phyloP scores from a whole-genome alignment of 2,888 invertebrate genomes.

The Aproaerema taeniolella region DNA sequence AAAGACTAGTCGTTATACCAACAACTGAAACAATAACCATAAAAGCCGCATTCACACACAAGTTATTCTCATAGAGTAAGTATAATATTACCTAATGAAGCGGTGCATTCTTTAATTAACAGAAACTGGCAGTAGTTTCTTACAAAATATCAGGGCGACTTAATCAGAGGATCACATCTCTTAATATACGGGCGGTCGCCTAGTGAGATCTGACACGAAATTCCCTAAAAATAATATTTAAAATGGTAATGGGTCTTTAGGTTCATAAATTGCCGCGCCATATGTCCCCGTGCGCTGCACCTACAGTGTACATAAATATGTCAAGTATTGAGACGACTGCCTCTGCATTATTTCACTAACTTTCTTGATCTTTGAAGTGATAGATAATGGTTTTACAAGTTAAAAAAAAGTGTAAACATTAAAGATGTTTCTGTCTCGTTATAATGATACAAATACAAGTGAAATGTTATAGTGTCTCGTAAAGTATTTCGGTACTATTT shows the following conservation, averaged over 20 bases:
- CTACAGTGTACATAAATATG: conserved; percentile 76
- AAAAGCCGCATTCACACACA: conserved; percentile 9
- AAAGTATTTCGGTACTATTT: neutral
- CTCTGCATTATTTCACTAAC: conserved; percentile 43
- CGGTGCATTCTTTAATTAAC: conserved; percentile 60
- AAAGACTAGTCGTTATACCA: too few relatives aligned
- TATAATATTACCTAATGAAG: conserved; percentile 27
- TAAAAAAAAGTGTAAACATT: too few relatives aligned
- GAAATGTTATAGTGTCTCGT: neutral
- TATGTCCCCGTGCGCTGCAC: conserved; percentile 71
- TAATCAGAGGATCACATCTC: conserved; percentile 76
- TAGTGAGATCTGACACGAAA: conserved; percentile 77
- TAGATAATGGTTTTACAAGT: conserved; percentile 13
- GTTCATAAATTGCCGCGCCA: conserved; percentile 76
- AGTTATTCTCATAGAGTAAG: conserved; percentile 9
- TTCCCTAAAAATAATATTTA: conserved; percentile 79
- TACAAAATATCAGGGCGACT: conserved; percentile 59
- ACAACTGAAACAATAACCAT: conserved; percentile 4
- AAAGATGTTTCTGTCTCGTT: too few relatives aligned
- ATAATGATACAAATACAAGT: too few relatives aligned
- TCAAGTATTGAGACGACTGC: conserved; percentile 69
- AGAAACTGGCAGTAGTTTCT: conserved; percentile 52
- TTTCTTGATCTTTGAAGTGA: conserved; percentile 45
- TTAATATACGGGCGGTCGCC: conserved; percentile 68
- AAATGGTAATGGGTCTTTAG: conserved; percentile 74